Percentiles rank a stretch among this genome's conserved stretches.
phyloP scores from a whole-genome alignment of 2,888 invertebrate genomes.

The Tipula confusa region DNA sequence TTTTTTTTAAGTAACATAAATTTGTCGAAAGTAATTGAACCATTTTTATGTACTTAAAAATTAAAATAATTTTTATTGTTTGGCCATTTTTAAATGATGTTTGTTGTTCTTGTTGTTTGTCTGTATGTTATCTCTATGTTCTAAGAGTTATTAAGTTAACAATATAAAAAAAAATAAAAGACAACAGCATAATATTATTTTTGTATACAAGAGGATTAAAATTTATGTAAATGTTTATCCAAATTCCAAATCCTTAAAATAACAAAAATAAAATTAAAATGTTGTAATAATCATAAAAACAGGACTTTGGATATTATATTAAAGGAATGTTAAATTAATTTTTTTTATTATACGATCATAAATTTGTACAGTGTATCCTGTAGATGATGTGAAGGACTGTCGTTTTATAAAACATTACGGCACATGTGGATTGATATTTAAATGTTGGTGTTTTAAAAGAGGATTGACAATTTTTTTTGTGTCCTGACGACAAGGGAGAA shows the following conservation, averaged over 20 bases:
- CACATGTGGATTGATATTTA: too few species aligned
- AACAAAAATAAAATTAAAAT: background rate
- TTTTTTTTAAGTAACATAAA: background rate
- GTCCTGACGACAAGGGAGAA: too few species aligned
- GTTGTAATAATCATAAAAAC: background rate
- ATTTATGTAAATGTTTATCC: conserved; percentile 14
- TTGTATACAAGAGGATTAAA: conserved; percentile 6
- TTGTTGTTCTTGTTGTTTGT: background rate
- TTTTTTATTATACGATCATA: too few species aligned
- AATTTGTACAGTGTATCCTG: too few species aligned
- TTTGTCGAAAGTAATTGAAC: background rate
- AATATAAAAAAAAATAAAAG: background rate
- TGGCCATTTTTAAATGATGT: background rate
- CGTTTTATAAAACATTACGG: too few species aligned
- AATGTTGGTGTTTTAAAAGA: too few species aligned
- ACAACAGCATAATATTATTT: background rate
- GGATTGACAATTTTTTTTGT: too few species aligned
- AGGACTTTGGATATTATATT: background rate
- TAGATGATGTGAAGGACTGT: too few species aligned
- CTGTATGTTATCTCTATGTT: conserved; percentile 4
- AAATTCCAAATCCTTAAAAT: background rate
- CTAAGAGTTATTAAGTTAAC: conserved; percentile 12
- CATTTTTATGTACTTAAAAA: background rate
- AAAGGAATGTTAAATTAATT: background rate
- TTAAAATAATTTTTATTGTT: background rate